Conservation (phyloP, 1,140 invertebrate species). For the Thaumetopoea pityocampa region DNA sequence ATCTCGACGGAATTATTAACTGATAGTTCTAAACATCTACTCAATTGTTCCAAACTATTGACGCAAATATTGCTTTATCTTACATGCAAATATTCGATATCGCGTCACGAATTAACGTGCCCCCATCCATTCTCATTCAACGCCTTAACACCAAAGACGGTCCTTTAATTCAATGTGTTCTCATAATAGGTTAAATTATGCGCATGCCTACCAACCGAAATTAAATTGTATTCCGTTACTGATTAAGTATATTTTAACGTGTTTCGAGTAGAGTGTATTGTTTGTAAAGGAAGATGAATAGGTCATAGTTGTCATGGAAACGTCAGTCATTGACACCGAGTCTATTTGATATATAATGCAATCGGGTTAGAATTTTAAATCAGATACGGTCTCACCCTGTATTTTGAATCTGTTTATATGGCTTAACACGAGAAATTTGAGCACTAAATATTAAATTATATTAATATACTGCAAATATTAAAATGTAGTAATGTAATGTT, state of each 20-base stretch:
- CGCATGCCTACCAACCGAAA: constrained; percentile 20
- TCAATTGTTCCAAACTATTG: constrained; percentile 7
- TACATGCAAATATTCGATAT: constrained; percentile 4
- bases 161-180: constrained; percentile 52
- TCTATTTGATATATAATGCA: constrained; percentile 12
- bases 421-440: constrained; percentile 4
- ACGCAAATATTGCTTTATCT: constrained; percentile 1
- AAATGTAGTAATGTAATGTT: too few species aligned
- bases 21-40: neutral
- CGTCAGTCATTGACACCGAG: constrained; percentile 21
- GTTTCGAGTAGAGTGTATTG: constrained; percentile 5
- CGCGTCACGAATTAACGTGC: constrained; percentile 34
- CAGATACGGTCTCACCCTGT: constrained; percentile 7
- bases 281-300: constrained; percentile 20
- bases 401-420: too few species aligned
- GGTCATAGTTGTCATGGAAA: constrained; percentile 18
- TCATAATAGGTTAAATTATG: constrained; percentile 46
- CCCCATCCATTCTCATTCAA: constrained; percentile 46
- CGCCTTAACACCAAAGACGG: constrained; percentile 49
- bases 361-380: constrained; percentile 7
- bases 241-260: constrained; percentile 4
- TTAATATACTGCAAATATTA: neutral
- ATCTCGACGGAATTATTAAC: neutral
- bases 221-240: constrained; percentile 21
- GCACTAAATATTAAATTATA: neutral